Evolutionary conservation across 1,140 invertebrate species (phyloP), one percentile per base, ranked within the genome.

Genomic region (Hyles euphorbiae): DNA sequence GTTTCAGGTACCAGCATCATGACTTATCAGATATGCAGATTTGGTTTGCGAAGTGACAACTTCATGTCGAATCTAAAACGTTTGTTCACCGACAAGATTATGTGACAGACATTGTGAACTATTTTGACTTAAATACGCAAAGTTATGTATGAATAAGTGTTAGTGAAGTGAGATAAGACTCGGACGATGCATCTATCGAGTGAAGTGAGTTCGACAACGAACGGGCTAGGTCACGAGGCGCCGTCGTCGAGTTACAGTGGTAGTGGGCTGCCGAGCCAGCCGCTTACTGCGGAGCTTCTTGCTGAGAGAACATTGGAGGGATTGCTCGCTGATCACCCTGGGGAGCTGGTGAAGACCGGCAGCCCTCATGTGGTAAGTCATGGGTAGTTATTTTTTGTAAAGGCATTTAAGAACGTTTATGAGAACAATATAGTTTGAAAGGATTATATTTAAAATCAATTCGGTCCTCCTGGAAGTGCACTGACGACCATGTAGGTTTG

Each of bases 331-430:
- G 97, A 99, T 80, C 96, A 98, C 90, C 96, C 95, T 6, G 97
- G 96, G 7, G 97, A 98, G 90, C 91, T 99, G 50, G 94, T 98
- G 55, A 92, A 97, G 75, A 99, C 98, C 49, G 98, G 97, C 47
- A 95, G 94, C 76, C 97, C 98, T 3, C 97, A 98, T 89, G 94
- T 99, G 84, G 91, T 92, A 70, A 84, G 89, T 82, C 5, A 45
- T 57, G 46, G 10, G 10, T 54, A 7, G 12, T 33, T 12, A 32
- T 34, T 6, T 1, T 22, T 22, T 22, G 22, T 22, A 22, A 22
- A 22, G 22, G 0, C 22, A 22, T 22, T 22, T 53, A 9, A 36
- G 32, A 53, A 3, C 44, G 44, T 46, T 5, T 4, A 10, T n/a
- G n/a, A n/a, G n/a, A n/a, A n/a, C n/a, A n/a, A n/a, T n/a, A n/a